Evolutionary conservation across 2,113 vertebrate genomes (phyloP).

Genomic region (Anolis carolinensis): DNA sequence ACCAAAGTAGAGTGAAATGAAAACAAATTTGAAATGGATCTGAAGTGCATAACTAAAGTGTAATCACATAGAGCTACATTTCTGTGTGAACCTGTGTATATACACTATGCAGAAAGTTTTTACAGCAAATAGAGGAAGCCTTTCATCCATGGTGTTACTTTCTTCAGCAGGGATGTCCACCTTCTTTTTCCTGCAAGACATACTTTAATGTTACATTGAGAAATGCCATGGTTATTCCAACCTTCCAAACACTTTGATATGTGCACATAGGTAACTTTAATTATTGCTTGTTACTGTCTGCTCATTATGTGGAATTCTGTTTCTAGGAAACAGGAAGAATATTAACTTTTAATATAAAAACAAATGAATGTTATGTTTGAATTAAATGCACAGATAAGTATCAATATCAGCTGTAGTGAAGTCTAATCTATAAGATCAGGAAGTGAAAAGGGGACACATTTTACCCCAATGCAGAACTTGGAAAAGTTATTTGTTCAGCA

Average conservation of each 20-base stretch:
- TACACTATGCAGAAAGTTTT: not conserved
- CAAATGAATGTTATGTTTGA: too few relatives aligned
- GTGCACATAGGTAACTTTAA: too few relatives aligned
- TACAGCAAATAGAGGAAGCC: not conserved
- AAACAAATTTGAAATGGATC: slow-evolving; percentile 13
- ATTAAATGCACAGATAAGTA: too few relatives aligned
- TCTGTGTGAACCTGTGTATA: not conserved
- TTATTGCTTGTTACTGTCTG: not conserved
- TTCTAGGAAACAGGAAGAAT: not conserved
- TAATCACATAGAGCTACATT: slow-evolving; percentile 17
- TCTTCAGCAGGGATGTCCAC: slow-evolving; percentile 2
- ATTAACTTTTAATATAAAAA: not conserved
- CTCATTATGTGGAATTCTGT: not conserved
- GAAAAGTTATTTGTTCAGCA: too few relatives aligned
- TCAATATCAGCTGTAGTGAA: too few relatives aligned
- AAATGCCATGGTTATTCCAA: not conserved
- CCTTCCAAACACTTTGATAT: not conserved
- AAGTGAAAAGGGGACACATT: too few relatives aligned
- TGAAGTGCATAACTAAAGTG: slow-evolving; percentile 26
- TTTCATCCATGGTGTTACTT: not conserved
- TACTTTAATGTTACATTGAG: slow-evolving; percentile 14
- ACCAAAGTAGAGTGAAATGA: slow-evolving; percentile 16
- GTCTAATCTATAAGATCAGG: too few relatives aligned
- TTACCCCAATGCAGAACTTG: too few relatives aligned
- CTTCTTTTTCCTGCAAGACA: slow-evolving; percentile 38